These are phyloP conservation scores for Eriosoma lanigerum DNA, from an alignment of 1,140 invertebrate genomes.

Conservation along the genomic window DNA sequence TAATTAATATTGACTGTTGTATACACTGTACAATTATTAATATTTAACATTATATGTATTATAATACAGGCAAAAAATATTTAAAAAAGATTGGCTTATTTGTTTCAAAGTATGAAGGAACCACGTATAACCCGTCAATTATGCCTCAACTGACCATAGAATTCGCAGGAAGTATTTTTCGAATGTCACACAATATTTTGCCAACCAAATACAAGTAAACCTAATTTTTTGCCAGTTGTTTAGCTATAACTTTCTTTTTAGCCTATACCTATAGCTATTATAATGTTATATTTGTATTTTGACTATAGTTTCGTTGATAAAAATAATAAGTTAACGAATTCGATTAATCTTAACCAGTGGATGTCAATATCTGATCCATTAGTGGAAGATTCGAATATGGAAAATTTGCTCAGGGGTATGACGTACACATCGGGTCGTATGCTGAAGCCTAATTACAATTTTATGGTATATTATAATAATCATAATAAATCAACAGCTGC, in stretches of 20 bases:
- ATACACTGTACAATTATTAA: too few species aligned
- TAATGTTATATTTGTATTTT: neutral
- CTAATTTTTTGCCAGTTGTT: neutral
- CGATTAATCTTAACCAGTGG: neutral
- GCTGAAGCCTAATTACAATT: neutral
- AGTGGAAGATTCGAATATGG: neutral
- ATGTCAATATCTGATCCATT: neutral
- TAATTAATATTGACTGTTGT: too few species aligned
- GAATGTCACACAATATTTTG: neutral
- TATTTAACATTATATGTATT: too few species aligned
- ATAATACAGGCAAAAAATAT: neutral
- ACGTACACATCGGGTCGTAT: neutral
- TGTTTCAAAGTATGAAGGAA: neutral
- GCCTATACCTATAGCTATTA: too few species aligned
- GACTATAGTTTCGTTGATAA: neutral
- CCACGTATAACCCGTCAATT: neutral
- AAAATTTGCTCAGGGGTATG: neutral
- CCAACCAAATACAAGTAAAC: neutral
- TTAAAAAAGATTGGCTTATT: neutral
- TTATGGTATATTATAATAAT: neutral
- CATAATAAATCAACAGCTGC: too few species aligned
- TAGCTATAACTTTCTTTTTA: neutral
- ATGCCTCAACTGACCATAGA: neutral
- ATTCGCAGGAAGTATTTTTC: neutral
- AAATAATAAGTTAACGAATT: neutral